Base-by-base conservation (phyloP, 92 coral and sea anemone genomes). In the Umimayanthus kanabou region DNA sequence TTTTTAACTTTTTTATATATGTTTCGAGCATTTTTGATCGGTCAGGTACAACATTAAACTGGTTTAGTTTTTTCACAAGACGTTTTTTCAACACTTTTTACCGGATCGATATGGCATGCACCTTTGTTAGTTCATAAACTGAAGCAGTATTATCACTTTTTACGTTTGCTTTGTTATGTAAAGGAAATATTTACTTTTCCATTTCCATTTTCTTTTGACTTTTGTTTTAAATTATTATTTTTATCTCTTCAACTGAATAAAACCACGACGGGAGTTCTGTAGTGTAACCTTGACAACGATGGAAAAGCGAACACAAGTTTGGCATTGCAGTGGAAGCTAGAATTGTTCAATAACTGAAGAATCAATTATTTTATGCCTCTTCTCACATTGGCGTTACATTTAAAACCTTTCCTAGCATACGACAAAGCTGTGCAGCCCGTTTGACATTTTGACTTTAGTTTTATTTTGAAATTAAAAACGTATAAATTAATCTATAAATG, bases 381-480 rank as follows among this genome's bases (percentile, higher is more conserved):
- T 69, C 33, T n/a, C 73, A n/a, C 73, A 69, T 69, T n/a, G 13
- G 73, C 73, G 33, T 69, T 69, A 69, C 73, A 69, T 69, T 33
- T 33, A 33, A 33, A 69, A 69, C 73, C 33, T 28, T 9, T 7
- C 50, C 26, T 25, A 1, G 73, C 13, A 69, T 5, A 1, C 72
- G 72, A 66, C n/a, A 69, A 28, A n/a, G 73, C 25, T 69, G 73
- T 33, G 73, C n/a, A 69, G 25, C 73, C 29, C 18, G 9, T 69
- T n/a, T 69, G 26, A 28, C 73, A 28, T 69, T 69, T 69, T 69
- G 73, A 69, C 73, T 10, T 25, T 69, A 18, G 18, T 33, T 23
- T 22, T 69, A 13, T 69, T 69, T 69, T 69, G 73, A 69, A 69
- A 69, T 69, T 66, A 69, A 28, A 69, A n/a, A n/a, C 13, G 26